These are phyloP conservation scores for Cervus canadensis DNA, from an alignment of 2,113 vertebrate species.

Conservation along the genomic window DNA sequence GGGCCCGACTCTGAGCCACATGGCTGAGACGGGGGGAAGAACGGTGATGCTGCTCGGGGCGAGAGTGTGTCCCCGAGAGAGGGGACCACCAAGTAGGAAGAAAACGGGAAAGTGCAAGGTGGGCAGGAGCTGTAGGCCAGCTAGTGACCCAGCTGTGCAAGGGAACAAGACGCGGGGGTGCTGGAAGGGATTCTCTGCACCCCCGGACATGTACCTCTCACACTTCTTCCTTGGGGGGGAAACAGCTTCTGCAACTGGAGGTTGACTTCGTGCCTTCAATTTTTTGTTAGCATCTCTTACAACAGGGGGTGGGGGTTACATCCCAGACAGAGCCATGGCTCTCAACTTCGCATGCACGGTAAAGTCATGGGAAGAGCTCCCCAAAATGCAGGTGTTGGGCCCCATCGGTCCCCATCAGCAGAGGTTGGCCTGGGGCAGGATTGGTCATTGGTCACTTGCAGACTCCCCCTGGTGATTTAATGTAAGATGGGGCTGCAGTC, in stretches of 20 bases:
- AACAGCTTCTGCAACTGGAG: neutral
- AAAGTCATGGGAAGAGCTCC: neutral
- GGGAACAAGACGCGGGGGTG: neutral
- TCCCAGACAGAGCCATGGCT: neutral
- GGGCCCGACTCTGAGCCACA: neutral
- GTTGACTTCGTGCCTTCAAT: rapidly evolving
- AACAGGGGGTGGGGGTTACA: rapidly evolving
- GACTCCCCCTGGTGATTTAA: too few relatives aligned
- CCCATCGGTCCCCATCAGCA: rapidly evolving
- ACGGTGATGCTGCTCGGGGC: rapidly evolving
- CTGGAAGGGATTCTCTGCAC: rapidly evolving
- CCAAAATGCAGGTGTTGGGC: neutral
- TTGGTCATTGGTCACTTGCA: too few relatives aligned
- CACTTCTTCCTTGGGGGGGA: rapidly evolving
- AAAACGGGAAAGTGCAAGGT: neutral
- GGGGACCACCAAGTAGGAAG: neutral
- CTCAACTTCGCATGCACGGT: neutral
- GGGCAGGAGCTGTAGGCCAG: neutral
- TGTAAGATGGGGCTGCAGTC: rapidly evolving
- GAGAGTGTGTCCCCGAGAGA: neutral
- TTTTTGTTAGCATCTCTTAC: neutral
- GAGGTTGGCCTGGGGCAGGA: neutral
- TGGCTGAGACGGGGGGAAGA: neutral
- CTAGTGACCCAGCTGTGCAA: neutral
- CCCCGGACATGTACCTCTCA: neutral